Evolutionary conservation across 2,113 vertebrate genomes (phyloP).

Genomic region (Puntigrus tetrazona): DNA sequence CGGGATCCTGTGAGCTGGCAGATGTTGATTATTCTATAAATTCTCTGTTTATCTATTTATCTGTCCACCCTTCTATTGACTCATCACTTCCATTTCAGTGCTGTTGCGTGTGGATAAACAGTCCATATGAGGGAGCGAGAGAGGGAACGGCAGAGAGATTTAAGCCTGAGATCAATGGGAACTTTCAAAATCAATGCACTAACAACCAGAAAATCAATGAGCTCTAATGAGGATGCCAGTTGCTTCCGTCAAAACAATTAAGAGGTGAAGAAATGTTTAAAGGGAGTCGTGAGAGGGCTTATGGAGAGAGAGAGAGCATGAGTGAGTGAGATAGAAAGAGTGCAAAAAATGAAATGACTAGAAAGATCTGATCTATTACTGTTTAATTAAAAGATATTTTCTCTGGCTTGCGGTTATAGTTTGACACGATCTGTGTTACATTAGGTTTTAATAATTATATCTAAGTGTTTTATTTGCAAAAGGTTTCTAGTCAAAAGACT

Average conservation of each 20-base stretch:
- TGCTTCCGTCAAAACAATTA: slow-evolving; percentile 96
- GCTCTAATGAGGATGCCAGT: slow-evolving; percentile 96
- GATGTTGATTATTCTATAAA: slow-evolving; percentile 40
- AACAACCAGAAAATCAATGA: slow-evolving; percentile 95
- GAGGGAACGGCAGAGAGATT: slow-evolving; percentile 74
- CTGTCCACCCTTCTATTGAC: slow-evolving; percentile 33
- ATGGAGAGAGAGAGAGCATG: slow-evolving; percentile 56
- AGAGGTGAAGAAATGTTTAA: slow-evolving; percentile 93
- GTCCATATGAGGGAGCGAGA: neutral
- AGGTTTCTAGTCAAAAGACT: neutral
- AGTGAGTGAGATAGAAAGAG: slow-evolving; percentile 31
- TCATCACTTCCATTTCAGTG: slow-evolving; percentile 35
- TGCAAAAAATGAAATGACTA: neutral
- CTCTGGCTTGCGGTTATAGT: neutral
- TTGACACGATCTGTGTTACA: neutral
- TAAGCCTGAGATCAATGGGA: slow-evolving; percentile 93
- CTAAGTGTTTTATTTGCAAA: neutral
- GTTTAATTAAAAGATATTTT: no score
- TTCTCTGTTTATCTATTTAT: slow-evolving; percentile 43
- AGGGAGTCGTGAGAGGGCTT: slow-evolving; percentile 72
- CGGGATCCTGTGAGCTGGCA: slow-evolving; percentile 21
- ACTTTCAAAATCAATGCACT: slow-evolving; percentile 98
- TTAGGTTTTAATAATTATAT: neutral
- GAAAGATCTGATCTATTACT: neutral
- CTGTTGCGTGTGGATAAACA: slow-evolving; percentile 6